Base-by-base conservation (phyloP, 2,797 vertebrate species). In the Sebastes cheni region DNA sequence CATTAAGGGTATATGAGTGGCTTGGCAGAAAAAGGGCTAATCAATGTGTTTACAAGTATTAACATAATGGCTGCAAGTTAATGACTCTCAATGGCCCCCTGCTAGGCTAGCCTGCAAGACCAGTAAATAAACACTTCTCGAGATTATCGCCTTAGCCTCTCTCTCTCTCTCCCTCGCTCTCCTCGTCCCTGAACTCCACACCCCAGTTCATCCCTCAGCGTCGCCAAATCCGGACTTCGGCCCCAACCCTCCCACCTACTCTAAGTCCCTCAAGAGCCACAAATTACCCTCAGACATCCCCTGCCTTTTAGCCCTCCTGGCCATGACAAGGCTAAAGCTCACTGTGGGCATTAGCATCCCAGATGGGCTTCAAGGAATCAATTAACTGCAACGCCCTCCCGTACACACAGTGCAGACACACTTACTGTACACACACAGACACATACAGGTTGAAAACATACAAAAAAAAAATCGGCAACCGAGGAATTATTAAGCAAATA, bases 31-130 rank as follows among this genome's bases (percentile, higher is more conserved):
- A 82, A 81, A 74, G 56, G 52, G 39, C 78, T 79, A 77, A 91
- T 88, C 84, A 68, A 81, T 83, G 67, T 84, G 80, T 83, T 88
- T 82, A 67, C 80, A 66, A 54, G 66, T 29, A 83, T 89, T 80
- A 79, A 46, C 82, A 86, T 83, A 84, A 87, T 72, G 75, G 76
- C 70, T 77, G 56, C 42, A 25, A 13, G 75, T 71, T 86, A 90
- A 91, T 85, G 79, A 76, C 81, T 65, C 68, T 69, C 56, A 72
- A 36, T 66, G 79, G 67, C 83, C 77, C 74, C 77, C 82, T 78
- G 77, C 77, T 61, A 70, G 23, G 56, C 30, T 5, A 46, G 30
- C 69, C 67, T 68, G 55, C 59, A 64, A 77, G 30, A 67, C 65
- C 46, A 81, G 81, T 82, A 66, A 88, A 89, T 72, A 86, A 75